Conservation (phyloP, 2,113 vertebrate genomes). For the Telmatochromis sp. region DNA sequence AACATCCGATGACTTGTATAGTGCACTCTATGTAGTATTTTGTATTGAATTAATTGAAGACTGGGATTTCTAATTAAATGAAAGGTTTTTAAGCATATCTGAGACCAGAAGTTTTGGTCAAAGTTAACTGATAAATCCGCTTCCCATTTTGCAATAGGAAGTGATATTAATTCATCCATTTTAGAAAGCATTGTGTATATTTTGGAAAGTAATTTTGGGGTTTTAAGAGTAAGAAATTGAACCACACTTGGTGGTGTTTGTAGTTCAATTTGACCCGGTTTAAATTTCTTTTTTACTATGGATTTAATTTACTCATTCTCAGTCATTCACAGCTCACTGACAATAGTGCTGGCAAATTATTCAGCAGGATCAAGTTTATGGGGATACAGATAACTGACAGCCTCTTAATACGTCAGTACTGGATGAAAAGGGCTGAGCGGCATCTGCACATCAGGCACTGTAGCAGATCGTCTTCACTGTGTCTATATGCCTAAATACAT, state of each 20-base stretch:
- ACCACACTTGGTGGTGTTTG: neutral
- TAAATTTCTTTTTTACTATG: neutral
- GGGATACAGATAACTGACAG: neutral
- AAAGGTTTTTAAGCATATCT: too few relatives aligned
- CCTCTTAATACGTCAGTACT: neutral
- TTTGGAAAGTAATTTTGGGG: neutral
- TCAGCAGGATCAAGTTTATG: neutral
- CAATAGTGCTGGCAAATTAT: neutral
- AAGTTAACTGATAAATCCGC: neutral
- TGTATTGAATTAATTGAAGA: too few relatives aligned
- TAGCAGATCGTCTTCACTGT: neutral
- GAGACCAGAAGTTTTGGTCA: accelerated
- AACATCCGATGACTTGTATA: too few relatives aligned
- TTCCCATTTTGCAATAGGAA: neutral
- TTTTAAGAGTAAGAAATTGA: neutral
- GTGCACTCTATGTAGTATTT: too few relatives aligned
- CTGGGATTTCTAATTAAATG: too few relatives aligned
- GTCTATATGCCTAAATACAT: neutral
- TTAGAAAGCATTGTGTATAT: neutral
- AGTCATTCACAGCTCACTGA: neutral
- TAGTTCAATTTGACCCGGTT: neutral
- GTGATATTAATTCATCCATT: accelerated
- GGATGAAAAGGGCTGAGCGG: neutral
- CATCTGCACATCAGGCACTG: neutral
- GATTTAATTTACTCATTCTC: neutral